Evolutionary conservation across 2,797 vertebrate species (phyloP).

Genomic region (Paratrypauchen microcephalus): DNA sequence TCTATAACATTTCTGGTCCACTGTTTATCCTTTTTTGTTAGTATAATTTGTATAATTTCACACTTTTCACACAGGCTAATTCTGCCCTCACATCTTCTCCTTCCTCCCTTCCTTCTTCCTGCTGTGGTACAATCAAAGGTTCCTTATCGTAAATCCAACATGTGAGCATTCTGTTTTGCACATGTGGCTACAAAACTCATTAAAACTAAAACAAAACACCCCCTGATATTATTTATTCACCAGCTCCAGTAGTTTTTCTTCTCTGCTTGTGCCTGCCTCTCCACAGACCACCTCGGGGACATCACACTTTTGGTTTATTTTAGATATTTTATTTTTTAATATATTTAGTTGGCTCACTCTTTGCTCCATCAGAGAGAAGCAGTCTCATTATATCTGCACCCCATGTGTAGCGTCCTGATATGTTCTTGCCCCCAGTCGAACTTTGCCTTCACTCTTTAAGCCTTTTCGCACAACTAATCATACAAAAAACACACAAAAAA

Average conservation of each 20-base stretch:
- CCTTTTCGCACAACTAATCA: conserved; percentile 73
- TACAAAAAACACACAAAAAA: conserved; percentile 53
- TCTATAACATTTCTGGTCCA: neutral
- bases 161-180: neutral
- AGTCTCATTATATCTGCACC: conserved; percentile 65
- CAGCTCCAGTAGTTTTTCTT: conserved; percentile 33
- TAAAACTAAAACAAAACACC: neutral
- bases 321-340: neutral
- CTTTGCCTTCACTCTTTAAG: conserved; percentile 49
- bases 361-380: conserved; percentile 69
- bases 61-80: neutral
- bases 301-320: conserved; percentile 20
- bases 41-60: neutral
- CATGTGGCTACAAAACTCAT: neutral
- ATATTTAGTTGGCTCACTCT: conserved; percentile 66
- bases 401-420: conserved; percentile 52
- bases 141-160: neutral
- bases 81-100: too few relatives aligned
- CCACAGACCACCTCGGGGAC: conserved; percentile 54
- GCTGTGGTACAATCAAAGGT: neutral
- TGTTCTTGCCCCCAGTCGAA: conserved; percentile 53
- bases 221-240: conserved; percentile 6
- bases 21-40: neutral
- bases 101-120: neutral
- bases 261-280: conserved; percentile 40